phyloP scores from a whole-genome alignment of 2,888 invertebrate genomes.

The Tenthredo distinguenda region DNA sequence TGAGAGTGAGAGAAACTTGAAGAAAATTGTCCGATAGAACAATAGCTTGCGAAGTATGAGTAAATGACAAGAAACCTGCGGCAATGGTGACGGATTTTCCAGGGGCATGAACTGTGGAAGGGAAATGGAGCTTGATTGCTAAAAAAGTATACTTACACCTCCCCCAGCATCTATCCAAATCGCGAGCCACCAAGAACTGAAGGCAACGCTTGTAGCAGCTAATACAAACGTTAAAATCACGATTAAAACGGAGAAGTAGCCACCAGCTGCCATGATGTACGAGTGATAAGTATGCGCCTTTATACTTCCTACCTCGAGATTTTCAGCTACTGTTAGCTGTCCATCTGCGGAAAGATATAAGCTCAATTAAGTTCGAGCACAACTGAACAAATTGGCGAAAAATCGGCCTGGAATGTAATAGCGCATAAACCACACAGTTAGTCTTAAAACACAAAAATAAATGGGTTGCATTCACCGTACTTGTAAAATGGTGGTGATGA shows the following conservation, averaged over 20 bases:
- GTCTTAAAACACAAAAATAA: not conserved
- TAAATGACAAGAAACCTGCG: not conserved
- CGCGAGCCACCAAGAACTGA: conserved; percentile 83
- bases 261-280: conserved; percentile 81
- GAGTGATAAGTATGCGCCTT: conserved; percentile 75
- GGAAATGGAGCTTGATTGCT: not conserved
- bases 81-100: not conserved
- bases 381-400: not conserved
- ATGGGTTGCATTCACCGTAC: not conserved
- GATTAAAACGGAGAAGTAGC: conserved; percentile 75
- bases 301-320: conserved; percentile 69
- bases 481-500: not conserved
- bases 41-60: not conserved
- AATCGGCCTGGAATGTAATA: not conserved
- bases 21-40: not conserved
- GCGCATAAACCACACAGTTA: not conserved
- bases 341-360: conserved; percentile 6
- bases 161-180: conserved; percentile 79
- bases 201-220: conserved; percentile 80
- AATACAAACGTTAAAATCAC: conserved; percentile 78
- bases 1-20: not conserved
- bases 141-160: conserved; percentile 68
- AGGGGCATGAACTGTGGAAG: not conserved
- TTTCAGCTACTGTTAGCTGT: not conserved
- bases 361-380: not conserved